Base-by-base conservation (phyloP, 2,113 vertebrate genomes). In the Grantiella picta region DNA sequence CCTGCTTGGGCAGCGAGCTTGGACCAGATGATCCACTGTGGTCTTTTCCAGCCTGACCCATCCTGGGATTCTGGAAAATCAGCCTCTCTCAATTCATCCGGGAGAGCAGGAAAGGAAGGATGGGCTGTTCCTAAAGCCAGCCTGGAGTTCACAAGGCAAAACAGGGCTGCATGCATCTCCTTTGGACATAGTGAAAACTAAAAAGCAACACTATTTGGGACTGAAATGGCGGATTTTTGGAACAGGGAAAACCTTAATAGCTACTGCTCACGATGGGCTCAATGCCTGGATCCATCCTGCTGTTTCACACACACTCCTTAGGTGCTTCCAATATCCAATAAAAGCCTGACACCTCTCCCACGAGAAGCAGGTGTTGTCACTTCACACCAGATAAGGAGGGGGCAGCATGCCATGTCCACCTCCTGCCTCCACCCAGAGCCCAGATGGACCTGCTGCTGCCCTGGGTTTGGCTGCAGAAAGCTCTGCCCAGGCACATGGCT, bases 21-120 rank as follows among this genome's bases (percentile, higher is more conserved):
- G 57, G 12, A 53, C 12, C 29, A 71, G 57, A 0, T 40, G 20
- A 29, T 0, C 38, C 75, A 40, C 3, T 0, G 57, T 10, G 35
- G 7, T 28, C 15, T 14, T 6, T 57, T 27, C 50, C 66, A 65
- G 0, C 36, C 59, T 65, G 31, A 11, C 27, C 21, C 6, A 23
- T 9, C 44, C 31, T 80, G 21, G 1, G 16, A 29, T 71, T 35
- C 49, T 79, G 31, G 19, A 28, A 82, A 31, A 1, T 42, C 29
- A 69, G 9, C 11, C 27, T 21, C 31, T 69, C 70, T 61, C 7
- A 9, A 1, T 63, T 49, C 4, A 3, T 7, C 21, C 3, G 1
- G 44, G 47, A 86, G 42, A 79, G 24, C 14, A 66, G 29, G 16
- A 45, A 33, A 65, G 52, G 21, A 79, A 10, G 23, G 15, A 15